These are phyloP conservation scores for Trileptium ribeirensis DNA, from an alignment of 2,888 invertebrate species.

Conservation along the genomic window DNA sequence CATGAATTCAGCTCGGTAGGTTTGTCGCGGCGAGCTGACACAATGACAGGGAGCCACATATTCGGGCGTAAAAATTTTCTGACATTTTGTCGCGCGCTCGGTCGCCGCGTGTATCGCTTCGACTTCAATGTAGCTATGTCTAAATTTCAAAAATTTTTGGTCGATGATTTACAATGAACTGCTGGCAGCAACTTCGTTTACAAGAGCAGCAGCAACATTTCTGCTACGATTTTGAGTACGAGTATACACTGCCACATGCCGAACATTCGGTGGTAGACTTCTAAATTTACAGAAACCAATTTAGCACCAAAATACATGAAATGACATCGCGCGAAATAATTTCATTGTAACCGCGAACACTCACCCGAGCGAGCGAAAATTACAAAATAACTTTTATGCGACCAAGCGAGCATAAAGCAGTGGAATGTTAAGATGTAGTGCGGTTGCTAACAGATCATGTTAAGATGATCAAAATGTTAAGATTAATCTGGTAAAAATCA, in stretches of 20 bases:
- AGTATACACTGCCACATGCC: not conserved
- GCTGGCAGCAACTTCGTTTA: not conserved
- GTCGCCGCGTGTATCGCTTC: slow-evolving; percentile 14
- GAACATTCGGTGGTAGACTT: not conserved
- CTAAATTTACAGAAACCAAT: no score
- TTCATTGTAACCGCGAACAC: no score
- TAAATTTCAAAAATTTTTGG: slow-evolving; percentile 14
- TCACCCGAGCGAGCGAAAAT: no score
- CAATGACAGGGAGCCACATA: not conserved
- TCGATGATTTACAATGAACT: not conserved
- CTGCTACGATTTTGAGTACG: not conserved
- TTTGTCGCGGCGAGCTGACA: not conserved
- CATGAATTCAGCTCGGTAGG: not conserved
- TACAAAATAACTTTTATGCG: no score
- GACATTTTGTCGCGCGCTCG: not conserved
- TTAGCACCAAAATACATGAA: no score
- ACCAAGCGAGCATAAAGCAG: no score
- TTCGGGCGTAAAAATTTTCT: not conserved
- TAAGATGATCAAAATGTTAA: no score
- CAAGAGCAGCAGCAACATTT: not conserved
- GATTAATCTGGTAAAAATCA: no score
- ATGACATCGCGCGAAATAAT: no score
- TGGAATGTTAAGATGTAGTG: no score
- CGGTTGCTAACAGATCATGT: no score
- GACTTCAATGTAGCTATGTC: slow-evolving; percentile 17